Evolutionary conservation across 1,140 invertebrate species (phyloP).

Genomic region (Archegozetes longisetosus): DNA sequence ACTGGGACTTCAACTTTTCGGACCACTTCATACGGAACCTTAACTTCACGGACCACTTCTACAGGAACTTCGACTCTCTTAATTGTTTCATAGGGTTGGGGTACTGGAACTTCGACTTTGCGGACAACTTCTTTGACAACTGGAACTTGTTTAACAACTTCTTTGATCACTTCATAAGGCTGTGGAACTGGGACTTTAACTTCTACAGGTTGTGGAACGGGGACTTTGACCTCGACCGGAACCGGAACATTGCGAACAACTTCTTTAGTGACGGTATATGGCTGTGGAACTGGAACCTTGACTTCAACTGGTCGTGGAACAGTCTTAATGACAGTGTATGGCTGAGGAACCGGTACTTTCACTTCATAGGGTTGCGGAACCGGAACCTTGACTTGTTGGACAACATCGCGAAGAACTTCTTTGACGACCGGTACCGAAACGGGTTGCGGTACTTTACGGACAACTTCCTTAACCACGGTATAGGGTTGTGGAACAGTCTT

Average conservation of each 20-base stretch:
- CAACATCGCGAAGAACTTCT: not conserved
- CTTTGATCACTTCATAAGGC: slow-evolving; percentile 6
- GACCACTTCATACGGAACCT: not conserved
- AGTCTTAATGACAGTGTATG: slow-evolving; percentile 1
- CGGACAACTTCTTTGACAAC: not conserved
- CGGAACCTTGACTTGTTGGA: slow-evolving; percentile 2
- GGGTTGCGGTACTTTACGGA: not conserved
- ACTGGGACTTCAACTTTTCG: not conserved
- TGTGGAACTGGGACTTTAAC: not conserved
- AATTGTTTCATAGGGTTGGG: not conserved
- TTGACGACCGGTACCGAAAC: not conserved
- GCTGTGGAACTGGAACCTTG: not conserved
- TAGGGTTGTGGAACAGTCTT: not conserved
- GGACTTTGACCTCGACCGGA: not conserved
- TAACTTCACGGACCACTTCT: not conserved
- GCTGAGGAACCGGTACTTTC: not conserved
- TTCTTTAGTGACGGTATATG: slow-evolving; percentile 4
- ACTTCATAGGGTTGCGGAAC: slow-evolving; percentile 4
- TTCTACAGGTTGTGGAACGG: not conserved
- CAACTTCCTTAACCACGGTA: not conserved
- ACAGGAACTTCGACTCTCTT: not conserved
- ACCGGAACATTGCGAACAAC: not conserved
- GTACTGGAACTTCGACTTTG: not conserved
- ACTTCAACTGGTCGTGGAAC: slow-evolving; percentile 1
- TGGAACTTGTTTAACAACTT: slow-evolving; percentile 2